Evolutionary conservation across 2,888 invertebrate genomes (phyloP).

Genomic region (Blastobasis lacticolella): DNA sequence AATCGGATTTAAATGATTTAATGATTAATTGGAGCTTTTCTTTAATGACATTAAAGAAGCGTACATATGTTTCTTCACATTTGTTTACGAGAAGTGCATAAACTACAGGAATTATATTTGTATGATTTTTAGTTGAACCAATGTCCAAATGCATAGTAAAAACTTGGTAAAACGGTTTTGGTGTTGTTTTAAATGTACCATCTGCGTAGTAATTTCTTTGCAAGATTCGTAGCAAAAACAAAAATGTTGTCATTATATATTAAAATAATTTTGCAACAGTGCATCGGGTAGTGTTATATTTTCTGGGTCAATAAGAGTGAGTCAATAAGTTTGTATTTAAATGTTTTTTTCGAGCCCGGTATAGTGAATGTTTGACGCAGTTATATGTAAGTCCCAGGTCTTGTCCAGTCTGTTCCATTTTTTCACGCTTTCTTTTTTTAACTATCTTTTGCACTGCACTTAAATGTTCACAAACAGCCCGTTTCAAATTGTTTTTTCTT

Average conservation of each 20-base stretch:
- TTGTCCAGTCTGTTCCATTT: neutral
- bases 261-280: conserved; percentile 8
- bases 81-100: conserved; percentile 10
- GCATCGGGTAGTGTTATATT: conserved; percentile 8
- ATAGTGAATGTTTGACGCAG: conserved; percentile 4
- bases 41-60: conserved; percentile 7
- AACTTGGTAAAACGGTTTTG: conserved; percentile 10
- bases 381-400: neutral
- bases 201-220: conserved; percentile 9
- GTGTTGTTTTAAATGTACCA: conserved; percentile 7
- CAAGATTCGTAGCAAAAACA: conserved; percentile 9
- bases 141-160: conserved; percentile 8
- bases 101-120: conserved; percentile 11
- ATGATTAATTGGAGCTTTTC: conserved; percentile 4
- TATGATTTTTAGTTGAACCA: conserved; percentile 6
- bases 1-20: conserved; percentile 9
- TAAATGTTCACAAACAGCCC: conserved; percentile 6
- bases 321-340: conserved; percentile 5
- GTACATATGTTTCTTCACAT: conserved; percentile 8
- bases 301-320: conserved; percentile 6
- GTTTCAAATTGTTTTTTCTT: conserved; percentile 7
- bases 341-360: conserved; percentile 8
- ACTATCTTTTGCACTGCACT: neutral
- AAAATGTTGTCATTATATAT: conserved; percentile 8
- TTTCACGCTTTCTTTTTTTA: neutral